Base-by-base conservation (phyloP, 1,140 invertebrate species). In the Euwallacea fornicatus region DNA sequence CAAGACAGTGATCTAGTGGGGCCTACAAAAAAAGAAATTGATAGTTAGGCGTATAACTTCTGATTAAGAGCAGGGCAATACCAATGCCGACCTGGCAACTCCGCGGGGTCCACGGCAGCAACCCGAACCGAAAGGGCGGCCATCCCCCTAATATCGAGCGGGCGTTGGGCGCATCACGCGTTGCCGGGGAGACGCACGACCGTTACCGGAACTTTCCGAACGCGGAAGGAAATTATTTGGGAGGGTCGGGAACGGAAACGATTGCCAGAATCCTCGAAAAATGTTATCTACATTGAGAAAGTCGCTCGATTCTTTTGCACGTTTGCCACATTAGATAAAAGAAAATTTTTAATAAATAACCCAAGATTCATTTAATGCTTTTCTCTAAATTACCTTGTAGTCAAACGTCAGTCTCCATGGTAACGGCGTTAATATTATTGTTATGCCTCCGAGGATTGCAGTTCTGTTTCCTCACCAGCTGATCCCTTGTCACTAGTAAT, bases 351-450 rank as follows among this genome's bases (percentile, higher is more conserved):
- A 33, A 33, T 33, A 33, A 33, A 33, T 33, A 4, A 50, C 46
- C 46, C 46, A 11, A 10, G 46, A 50, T 13, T 0, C 46, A 13
- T 15, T 56, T 21, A 21, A 56, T 56, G 11, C 2, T 56, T 7
- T 9, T 15, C 16, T 13, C 11, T 13, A 56, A 2, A 21, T 15
- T 85, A 94, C 92, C 90, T 88, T 88, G 88, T 91, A 93, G 93
- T 97, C 94, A 98, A 90, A 97, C 95, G 87, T 98, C 95, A 86
- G 96, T 98, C 86, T 98, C 95, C 83, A 97, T 94, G 83, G 92
- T 92, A 86, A 93, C 90, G 81, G 90, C 87, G 83, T 91, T 93
- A 82, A 92, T 91, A 83, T 92, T 90, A 82, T 93, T 94, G 84
- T 95, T 95, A 84, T 93, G 91, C 91, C 91, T 90, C 77, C 91